Base-by-base conservation (phyloP, 2,888 invertebrate genomes). In the Digitonthophagus gazella region DNA sequence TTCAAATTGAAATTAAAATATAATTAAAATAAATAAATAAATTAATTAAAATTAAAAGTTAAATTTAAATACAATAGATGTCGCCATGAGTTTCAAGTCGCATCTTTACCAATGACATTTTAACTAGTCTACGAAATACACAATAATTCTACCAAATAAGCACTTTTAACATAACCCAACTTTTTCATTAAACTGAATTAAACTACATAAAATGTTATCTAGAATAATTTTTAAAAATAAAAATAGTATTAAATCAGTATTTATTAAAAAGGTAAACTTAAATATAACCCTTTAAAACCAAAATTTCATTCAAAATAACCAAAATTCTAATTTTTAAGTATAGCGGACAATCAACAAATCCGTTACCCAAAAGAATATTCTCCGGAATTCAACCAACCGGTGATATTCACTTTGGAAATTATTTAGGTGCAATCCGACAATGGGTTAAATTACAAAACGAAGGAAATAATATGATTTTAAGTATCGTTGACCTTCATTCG, bases 381-480 rank as follows among this genome's bases (percentile, higher is more conserved):
- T 95, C 98, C 0, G 98, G 98, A 11, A 92, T 99, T 79, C 98
- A 99, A 84, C 98, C 99, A 0, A 98, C 98, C 0, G 98, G 98
- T 15, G 85, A 89, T 2, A 86, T 98, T 71, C 99, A 99, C 83
- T 85, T 98, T 65, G 99, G 99, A 8, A 99, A 99, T 85, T 99
- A 98, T 85, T 90, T 97, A 75, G 98, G 98, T 8, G 97, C 96
- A 0, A 88, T 99, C 71, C 87, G 89, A 70, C 92, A 92, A 79
- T 98, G 97, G 92, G 88, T 93, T 15, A 85, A 90, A 15, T 82
- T 96, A 57, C 98, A 98, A 83, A 84, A 94, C 70, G 78, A 84
- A 11, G 87, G 88, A 19, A 88, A 91, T 69, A 86, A 91, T 79
- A 88, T 92, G 15, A 88, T 93, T 69, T 87, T 92, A 74, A 93